phyloP scores from a whole-genome alignment of 1,140 invertebrate genomes.

The Cataglyphis hispanica region DNA sequence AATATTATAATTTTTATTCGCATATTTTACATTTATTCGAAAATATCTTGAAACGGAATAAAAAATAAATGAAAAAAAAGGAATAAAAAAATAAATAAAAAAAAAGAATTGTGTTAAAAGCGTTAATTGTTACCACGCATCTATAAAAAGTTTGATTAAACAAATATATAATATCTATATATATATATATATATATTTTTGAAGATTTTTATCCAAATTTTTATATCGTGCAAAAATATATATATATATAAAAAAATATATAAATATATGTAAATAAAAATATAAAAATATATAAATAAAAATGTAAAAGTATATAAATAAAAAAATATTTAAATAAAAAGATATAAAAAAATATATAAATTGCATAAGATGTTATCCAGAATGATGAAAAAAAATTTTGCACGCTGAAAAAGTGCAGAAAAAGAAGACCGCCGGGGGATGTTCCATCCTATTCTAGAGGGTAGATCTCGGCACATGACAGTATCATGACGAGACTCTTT shows the following conservation, averaged over 20 bases:
- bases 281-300: too few species aligned
- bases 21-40: too few species aligned
- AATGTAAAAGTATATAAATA: too few species aligned
- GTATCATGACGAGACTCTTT: conserved; percentile 53
- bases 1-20: background rate
- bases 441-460: background rate
- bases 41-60: too few species aligned
- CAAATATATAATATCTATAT: background rate
- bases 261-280: too few species aligned
- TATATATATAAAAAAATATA: too few species aligned
- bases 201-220: background rate
- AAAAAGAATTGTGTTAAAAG: too few species aligned
- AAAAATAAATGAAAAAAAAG: background rate
- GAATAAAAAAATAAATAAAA: background rate
- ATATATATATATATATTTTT: background rate
- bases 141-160: background rate
- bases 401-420: background rate
- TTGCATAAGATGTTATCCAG: background rate
- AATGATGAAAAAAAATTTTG: background rate
- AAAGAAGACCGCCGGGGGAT: background rate
- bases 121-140: too few species aligned
- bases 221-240: background rate
- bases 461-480: conserved; percentile 41
- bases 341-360: background rate
- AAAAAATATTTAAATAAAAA: too few species aligned